Evolutionary conservation across 2,888 invertebrate genomes (phyloP).

Genomic region (Drosophila tanythrix): DNA sequence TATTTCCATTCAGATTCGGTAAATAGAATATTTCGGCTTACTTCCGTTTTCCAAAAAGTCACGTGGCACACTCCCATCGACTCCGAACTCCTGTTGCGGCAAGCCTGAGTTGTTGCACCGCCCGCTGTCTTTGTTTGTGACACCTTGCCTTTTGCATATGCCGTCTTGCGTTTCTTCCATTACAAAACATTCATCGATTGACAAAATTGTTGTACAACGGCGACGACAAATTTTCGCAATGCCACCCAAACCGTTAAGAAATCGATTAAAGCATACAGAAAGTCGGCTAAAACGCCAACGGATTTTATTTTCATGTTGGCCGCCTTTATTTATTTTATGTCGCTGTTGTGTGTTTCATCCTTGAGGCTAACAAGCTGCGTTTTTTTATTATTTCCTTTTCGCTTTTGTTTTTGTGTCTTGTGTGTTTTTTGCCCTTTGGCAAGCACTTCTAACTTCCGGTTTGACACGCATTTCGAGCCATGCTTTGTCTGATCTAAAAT

Average conservation of each 20-base stretch:
- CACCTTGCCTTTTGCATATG: conserved; percentile 77
- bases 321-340: conserved; percentile 27
- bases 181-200: conserved; percentile 43
- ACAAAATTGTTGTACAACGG: conserved; percentile 73
- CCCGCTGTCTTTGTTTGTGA: conserved; percentile 83
- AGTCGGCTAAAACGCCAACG: conserved; percentile 55
- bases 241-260: conserved; percentile 82
- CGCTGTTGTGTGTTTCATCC: conserved; percentile 58
- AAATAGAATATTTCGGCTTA: conserved; percentile 48
- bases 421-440: conserved; percentile 34
- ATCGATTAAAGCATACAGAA: conserved; percentile 77
- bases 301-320: conserved; percentile 33
- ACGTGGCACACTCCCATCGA: conserved; percentile 70
- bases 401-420: conserved; percentile 15
- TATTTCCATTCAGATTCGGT: conserved; percentile 52
- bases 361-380: conserved; percentile 77
- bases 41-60: conserved; percentile 81
- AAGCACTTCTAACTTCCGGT: conserved; percentile 67
- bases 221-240: conserved; percentile 70
- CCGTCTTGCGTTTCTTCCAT: conserved; percentile 39
- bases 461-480: conserved; percentile 48
- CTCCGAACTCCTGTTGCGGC: conserved; percentile 34
- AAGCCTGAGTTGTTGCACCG: conserved; percentile 40
- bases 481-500: background rate
- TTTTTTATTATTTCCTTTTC: conserved; percentile 14